Base-by-base conservation (phyloP, 2,113 vertebrate genomes). In the Tragelaphus imberbis region DNA sequence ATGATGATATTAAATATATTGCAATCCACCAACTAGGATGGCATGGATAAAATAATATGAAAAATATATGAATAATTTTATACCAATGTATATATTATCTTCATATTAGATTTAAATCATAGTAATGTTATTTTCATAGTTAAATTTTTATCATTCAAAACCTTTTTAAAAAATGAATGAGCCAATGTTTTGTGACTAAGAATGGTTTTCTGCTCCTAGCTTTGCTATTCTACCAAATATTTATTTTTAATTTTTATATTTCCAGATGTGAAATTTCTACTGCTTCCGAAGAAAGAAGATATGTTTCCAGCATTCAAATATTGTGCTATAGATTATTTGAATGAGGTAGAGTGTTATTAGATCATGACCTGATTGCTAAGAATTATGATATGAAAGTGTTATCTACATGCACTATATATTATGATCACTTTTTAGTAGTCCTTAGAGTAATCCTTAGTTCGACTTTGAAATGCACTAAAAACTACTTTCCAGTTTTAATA, bases 221-320 rank as follows among this genome's bases (percentile, higher is more conserved):
- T 98, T 97, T 97, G 47, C 44, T 97, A 11, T 97, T 91, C 93
- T 87, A 91, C 40, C 44, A 94, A 94, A 79, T 44, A 84, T 55
- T 97, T 97, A 82, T 91, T 77, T 11, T 3, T 97, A 40, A 95
- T 97, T 91, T 97, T 21, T 97, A 0, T 96, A 19, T 98, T 98
- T 98, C 71, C 90, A 98, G 98, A 59, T 28, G 75, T 87, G 49
- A 97, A 97, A 40, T 94, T 85, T 93, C 86, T 89, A 94, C 82
- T 94, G 63, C 5, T 44, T 96, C 98, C 84, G 95, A 98, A 92
- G 94, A 98, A 97, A 82, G 84, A 97, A 94, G 80, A 98, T 61
- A 98, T 99, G 98, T 99, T 99, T 98, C 51, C 98, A 93, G 86
- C 98, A 95, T 97, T 99, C 59, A 99, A 98, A 82, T 99, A 99